Conservation (phyloP, 2,888 invertebrate species). For the Panzeria rudis region DNA sequence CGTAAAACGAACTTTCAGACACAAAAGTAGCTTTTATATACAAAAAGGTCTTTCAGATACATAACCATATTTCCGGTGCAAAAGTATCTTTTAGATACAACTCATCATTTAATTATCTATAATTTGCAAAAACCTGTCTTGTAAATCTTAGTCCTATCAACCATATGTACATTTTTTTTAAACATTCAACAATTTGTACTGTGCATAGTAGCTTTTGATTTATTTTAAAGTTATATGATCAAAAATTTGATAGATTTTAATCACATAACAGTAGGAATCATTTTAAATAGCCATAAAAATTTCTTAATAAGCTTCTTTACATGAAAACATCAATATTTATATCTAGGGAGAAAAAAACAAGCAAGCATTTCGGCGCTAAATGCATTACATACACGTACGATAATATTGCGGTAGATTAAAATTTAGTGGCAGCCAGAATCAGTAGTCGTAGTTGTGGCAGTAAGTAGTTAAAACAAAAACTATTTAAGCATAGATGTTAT, state of each 20-base stretch:
- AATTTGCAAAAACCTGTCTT: background rate
- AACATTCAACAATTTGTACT: background rate
- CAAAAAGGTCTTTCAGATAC: background rate
- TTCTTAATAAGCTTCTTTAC: conserved; percentile 63
- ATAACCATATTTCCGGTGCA: background rate
- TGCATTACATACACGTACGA: conserved; percentile 6
- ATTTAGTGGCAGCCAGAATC: conserved; percentile 6
- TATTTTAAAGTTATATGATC: conserved; percentile 37
- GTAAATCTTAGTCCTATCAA: background rate
- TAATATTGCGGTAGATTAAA: conserved; percentile 6
- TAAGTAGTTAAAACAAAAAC: conserved; percentile 54
- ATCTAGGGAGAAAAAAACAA: conserved; percentile 46
- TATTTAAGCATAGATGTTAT: conserved; percentile 65
- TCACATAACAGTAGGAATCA: conserved; percentile 63
- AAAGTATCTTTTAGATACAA: background rate
- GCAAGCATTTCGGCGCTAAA: conserved; percentile 11
- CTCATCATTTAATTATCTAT: too few relatives aligned
- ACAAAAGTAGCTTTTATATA: background rate
- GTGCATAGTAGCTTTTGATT: conserved; percentile 35
- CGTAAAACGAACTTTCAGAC: background rate
- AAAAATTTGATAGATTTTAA: conserved; percentile 42
- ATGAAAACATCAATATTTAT: conserved; percentile 55
- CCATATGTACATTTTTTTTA: background rate
- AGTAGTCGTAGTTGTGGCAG: conserved; percentile 46
- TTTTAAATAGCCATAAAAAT: conserved; percentile 69